These are phyloP conservation scores for Andrena bucephala DNA, from an alignment of 2,888 invertebrate species.

Conservation along the genomic window DNA sequence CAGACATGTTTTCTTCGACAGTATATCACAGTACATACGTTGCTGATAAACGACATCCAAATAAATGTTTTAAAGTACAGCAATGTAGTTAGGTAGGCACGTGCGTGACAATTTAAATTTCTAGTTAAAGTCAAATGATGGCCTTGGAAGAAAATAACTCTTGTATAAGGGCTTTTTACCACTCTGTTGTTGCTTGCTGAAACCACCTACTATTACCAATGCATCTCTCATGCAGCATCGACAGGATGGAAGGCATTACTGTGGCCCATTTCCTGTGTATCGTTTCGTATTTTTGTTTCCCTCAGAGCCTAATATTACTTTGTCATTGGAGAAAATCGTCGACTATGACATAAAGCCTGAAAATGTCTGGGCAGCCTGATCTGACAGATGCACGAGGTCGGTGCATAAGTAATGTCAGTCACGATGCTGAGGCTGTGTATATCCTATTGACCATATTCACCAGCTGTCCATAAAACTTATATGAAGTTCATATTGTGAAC, in stretches of 20 bases:
- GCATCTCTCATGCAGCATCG: background rate
- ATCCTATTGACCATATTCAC: too few relatives aligned
- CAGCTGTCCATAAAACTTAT: too few relatives aligned
- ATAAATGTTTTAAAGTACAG: too few relatives aligned
- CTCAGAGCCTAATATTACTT: background rate
- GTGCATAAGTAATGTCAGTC: too few relatives aligned
- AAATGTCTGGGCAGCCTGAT: slow-evolving; percentile 4
- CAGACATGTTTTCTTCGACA: too few relatives aligned
- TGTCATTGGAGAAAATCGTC: background rate
- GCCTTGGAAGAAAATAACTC: background rate
- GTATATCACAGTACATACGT: too few relatives aligned
- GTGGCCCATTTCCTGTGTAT: background rate
- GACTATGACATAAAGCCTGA: background rate
- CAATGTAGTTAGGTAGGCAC: too few relatives aligned
- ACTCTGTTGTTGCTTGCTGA: background rate
- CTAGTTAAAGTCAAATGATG: background rate
- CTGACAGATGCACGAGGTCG: background rate
- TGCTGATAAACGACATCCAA: too few relatives aligned
- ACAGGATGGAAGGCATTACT: background rate
- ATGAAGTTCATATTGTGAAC: too few relatives aligned
- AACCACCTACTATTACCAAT: background rate
- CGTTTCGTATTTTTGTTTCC: slow-evolving; percentile 2
- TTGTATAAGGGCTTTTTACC: background rate
- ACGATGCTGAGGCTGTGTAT: too few relatives aligned
- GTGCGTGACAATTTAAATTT: too few relatives aligned